Percentiles rank a stretch among this genome's conserved stretches.
Conservation (phyloP, 1,140 invertebrate genomes). For the Saxidomus purpurata region DNA sequence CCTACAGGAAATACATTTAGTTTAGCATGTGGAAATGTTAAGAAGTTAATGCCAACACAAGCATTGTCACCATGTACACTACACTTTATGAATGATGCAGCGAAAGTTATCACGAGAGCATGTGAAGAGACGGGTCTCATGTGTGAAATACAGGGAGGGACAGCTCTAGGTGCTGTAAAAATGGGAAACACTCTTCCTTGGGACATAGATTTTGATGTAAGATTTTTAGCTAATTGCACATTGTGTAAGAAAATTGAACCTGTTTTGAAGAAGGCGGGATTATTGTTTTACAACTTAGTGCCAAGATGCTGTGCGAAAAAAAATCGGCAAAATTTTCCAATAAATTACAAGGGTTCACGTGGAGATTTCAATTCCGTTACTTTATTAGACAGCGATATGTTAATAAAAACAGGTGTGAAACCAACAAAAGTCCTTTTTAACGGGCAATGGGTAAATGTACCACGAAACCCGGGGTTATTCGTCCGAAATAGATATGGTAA, state of each 20-base stretch:
- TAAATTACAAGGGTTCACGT: background rate
- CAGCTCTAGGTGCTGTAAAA: background rate
- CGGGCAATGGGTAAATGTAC: constrained; percentile 74
- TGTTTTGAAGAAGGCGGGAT: background rate
- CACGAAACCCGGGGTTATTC: constrained; percentile 81
- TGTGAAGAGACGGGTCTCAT: background rate
- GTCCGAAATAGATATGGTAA: constrained; percentile 80
- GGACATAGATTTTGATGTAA: background rate
- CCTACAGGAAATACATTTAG: background rate
- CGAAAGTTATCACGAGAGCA: no score
- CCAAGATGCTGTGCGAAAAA: background rate
- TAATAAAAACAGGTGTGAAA: background rate
- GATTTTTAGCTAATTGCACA: background rate
- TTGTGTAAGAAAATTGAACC: background rate
- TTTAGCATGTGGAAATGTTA: background rate
- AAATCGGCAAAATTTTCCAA: background rate
- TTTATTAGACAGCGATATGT: background rate
- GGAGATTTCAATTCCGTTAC: background rate
- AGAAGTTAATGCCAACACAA: background rate
- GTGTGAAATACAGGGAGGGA: background rate
- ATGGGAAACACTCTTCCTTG: background rate
- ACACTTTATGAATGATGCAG: background rate
- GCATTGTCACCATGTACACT: background rate
- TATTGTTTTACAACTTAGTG: background rate
- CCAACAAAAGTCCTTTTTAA: background rate